These are phyloP conservation scores for Stegophylla sp. DNA, from an alignment of 2,888 invertebrate genomes.

Conservation along the genomic window DNA sequence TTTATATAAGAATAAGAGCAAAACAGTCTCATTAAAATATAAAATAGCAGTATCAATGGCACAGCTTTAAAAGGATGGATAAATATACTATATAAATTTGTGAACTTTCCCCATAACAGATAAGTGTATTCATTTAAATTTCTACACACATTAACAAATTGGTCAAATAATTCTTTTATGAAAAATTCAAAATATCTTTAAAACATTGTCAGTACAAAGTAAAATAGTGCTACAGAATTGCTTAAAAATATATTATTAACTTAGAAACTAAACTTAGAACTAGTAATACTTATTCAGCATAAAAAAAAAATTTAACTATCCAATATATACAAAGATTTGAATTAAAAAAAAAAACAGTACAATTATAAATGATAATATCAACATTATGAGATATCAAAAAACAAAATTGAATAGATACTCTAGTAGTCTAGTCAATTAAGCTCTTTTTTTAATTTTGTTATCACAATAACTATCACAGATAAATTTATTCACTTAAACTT, in stretches of 20 bases:
- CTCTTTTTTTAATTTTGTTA: too few relatives aligned
- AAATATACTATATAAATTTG: too few relatives aligned
- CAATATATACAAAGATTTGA: not conserved
- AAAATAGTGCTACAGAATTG: not conserved
- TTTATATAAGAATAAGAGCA: not conserved
- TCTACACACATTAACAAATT: not conserved
- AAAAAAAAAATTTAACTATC: not conserved
- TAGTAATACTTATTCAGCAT: not conserved
- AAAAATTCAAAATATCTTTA: not conserved
- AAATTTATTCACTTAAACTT: not conserved
- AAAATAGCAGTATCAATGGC: slow-evolving; percentile 47
- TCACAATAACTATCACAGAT: too few relatives aligned
- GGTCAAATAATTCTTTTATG: not conserved
- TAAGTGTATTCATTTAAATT: not conserved
- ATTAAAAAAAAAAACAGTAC: not conserved
- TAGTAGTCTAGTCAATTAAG: too few relatives aligned
- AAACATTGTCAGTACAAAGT: not conserved
- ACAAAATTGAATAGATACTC: too few relatives aligned
- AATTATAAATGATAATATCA: not conserved
- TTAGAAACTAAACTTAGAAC: slow-evolving; percentile 10
- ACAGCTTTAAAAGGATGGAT: slow-evolving; percentile 36
- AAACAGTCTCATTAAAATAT: slow-evolving; percentile 42
- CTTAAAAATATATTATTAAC: not conserved
- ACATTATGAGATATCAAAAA: not conserved
- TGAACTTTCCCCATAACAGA: slow-evolving; percentile 3